Conservation (phyloP, 2,113 vertebrate genomes). For the Tangachromis dhanisi region DNA sequence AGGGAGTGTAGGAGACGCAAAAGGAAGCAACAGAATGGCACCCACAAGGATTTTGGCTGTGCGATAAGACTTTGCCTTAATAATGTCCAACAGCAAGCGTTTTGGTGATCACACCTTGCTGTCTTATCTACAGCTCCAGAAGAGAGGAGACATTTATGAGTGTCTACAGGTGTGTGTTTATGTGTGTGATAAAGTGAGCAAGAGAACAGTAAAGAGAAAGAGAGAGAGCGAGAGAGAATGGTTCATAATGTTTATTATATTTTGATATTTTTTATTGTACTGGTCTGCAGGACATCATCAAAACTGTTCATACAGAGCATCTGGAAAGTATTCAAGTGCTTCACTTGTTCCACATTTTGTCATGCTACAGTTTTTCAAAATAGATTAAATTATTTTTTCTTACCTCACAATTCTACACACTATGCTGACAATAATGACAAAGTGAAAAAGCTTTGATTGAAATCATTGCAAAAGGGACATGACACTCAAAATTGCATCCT, state of each 20-base stretch:
- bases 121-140: slow-evolving; percentile 44
- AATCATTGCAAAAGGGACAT: background rate
- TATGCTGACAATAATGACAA: background rate
- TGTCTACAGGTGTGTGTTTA: background rate
- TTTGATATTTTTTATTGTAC: background rate
- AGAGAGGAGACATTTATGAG: slow-evolving; percentile 3
- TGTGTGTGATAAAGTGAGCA: background rate
- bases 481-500: background rate
- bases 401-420: background rate
- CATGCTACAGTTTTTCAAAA: fast-evolving
- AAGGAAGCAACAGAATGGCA: background rate
- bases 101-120: slow-evolving; percentile 9
- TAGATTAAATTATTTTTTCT: fast-evolving
- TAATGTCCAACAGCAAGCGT: slow-evolving; percentile 22
- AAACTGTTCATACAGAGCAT: background rate
- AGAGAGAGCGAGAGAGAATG: fast-evolving
- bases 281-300: background rate
- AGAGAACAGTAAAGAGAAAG: background rate
- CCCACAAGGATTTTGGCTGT: background rate
- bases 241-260: background rate
- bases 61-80: slow-evolving; percentile 22
- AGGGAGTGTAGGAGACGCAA: background rate
- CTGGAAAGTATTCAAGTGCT: background rate
- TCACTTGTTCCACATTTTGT: background rate
- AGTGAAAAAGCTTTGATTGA: background rate